Evolutionary conservation across 2,113 vertebrate species (phyloP), one percentile per base, ranked within the genome.

Genomic region (Pycnonotus jocosus): DNA sequence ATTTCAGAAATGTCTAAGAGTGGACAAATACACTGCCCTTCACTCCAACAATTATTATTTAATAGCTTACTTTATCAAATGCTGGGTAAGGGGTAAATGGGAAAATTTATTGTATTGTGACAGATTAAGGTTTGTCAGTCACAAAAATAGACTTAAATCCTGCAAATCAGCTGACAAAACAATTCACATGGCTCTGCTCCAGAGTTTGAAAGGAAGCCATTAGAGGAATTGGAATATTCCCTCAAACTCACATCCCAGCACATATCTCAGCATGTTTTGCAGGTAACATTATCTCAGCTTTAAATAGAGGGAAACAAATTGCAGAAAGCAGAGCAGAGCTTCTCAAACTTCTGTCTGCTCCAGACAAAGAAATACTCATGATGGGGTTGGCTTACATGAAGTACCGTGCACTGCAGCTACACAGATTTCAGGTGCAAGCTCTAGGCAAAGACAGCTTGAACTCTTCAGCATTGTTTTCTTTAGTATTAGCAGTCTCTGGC

Each of bases 21-120:
- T 92, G 74, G 74, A 65, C 30, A 90, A 93, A 95, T 80, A 65
- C 53, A 60, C 77, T 96, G 53, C 48, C 87, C 77, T 92, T 94
- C 87, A 74, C 66, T 69, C 68, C 57, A 92, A 92, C 51, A 79
- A 88, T 81, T 95, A 95, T 95, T 92, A 81, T 86, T 92, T 83
- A 94, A 96, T 88, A 70, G 38, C 40, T 84, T 90, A 91, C 78
- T 90, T 95, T 57, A 93, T 90, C 68, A 96, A 95, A 83, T 76
- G 15, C 33, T 15, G 6, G 61, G 31, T 88, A 84, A 83, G 48
- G 50, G 28, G 56, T 83, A 82, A 87, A 83, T 45, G 31, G 58
- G 58, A 86, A 96, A 94, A 93, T 65, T 48, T 54, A 82, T 79
- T 86, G 38, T 70, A 79, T 57, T 42, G 30, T 48, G 35, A 94